A percentile compares a stretch with the other conserved stretches of the same genome.
Evolutionary conservation across 2,888 invertebrate species (phyloP).

Genomic region (Chironomus tentans): DNA sequence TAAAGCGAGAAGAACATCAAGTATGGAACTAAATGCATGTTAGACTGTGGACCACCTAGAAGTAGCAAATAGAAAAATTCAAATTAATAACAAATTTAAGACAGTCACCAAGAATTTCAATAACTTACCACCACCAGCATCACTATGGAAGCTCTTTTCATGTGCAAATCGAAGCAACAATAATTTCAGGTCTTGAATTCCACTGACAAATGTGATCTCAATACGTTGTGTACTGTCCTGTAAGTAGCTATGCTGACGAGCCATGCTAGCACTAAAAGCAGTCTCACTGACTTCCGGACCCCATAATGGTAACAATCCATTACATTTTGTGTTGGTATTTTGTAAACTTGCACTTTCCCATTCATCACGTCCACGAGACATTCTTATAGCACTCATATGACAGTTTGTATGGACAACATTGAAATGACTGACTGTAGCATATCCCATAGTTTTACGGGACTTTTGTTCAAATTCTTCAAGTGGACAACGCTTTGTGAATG

Average conservation of each 20-base stretch:
- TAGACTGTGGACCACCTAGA: conserved; percentile 84
- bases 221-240: conserved; percentile 43
- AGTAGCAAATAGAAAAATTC: neutral
- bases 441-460: conserved; percentile 76
- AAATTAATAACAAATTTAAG: neutral
- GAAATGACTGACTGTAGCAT: conserved; percentile 95
- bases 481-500: conserved; percentile 89
- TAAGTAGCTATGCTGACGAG: conserved; percentile 81
- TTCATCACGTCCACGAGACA: conserved; percentile 71
- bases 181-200: conserved; percentile 88
- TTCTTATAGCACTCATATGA: conserved; percentile 89
- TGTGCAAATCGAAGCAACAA: conserved; percentile 80
- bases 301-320: conserved; percentile 93
- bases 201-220: conserved; percentile 41
- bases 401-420: conserved; percentile 98
- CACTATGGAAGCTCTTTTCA: conserved; percentile 93
- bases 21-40: conserved; percentile 94
- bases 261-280: conserved; percentile 86
- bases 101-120: no score
- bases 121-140: conserved; percentile 68
- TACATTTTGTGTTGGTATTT: conserved; percentile 96
- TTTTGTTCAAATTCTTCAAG: conserved; percentile 89
- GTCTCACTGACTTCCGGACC: conserved; percentile 90
- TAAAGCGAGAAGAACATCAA: conserved; percentile 90
- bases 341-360: conserved; percentile 96